A percentile compares a stretch with the other conserved stretches of the same genome.
phyloP scores from a whole-genome alignment of 2,888 invertebrate genomes.

The Orthosia cruda region DNA sequence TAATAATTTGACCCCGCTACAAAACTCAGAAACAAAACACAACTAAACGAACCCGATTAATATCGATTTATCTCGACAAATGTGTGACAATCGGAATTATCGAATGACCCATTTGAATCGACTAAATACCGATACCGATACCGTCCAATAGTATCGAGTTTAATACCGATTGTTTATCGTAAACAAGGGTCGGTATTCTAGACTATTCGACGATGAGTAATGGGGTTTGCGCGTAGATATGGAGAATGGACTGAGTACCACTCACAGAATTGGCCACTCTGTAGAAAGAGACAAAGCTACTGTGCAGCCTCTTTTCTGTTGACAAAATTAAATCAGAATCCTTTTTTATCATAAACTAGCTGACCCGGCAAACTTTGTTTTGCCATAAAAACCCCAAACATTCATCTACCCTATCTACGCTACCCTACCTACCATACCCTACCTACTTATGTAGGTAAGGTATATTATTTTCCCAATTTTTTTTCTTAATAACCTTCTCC shows the following conservation, averaged over 20 bases:
- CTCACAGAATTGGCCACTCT: not conserved
- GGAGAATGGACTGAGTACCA: not conserved
- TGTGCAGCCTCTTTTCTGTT: no score
- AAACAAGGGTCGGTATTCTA: slow-evolving; percentile 61
- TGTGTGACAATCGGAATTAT: slow-evolving; percentile 67
- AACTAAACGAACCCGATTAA: slow-evolving; percentile 53
- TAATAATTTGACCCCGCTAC: slow-evolving; percentile 35
- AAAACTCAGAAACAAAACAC: slow-evolving; percentile 45
- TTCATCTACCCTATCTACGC: no score
- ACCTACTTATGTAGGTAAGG: no score
- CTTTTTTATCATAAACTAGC: no score
- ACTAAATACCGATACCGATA: slow-evolving; percentile 59
- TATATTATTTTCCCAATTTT: no score
- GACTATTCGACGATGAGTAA: slow-evolving; percentile 63
- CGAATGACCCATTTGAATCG: slow-evolving; percentile 71
- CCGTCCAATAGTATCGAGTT: slow-evolving; percentile 60
- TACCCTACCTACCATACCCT: no score
- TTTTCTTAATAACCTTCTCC: no score
- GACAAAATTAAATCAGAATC: no score
- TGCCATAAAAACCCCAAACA: no score
- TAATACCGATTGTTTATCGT: slow-evolving; percentile 69
- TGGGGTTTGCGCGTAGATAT: slow-evolving; percentile 32
- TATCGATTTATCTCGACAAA: slow-evolving; percentile 64
- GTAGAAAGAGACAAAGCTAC: not conserved
- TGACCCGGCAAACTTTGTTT: no score